A percentile compares a stretch with the other conserved stretches of the same genome.
Evolutionary conservation across 2,113 vertebrate species (phyloP).

Genomic region (Lathamus discolor): DNA sequence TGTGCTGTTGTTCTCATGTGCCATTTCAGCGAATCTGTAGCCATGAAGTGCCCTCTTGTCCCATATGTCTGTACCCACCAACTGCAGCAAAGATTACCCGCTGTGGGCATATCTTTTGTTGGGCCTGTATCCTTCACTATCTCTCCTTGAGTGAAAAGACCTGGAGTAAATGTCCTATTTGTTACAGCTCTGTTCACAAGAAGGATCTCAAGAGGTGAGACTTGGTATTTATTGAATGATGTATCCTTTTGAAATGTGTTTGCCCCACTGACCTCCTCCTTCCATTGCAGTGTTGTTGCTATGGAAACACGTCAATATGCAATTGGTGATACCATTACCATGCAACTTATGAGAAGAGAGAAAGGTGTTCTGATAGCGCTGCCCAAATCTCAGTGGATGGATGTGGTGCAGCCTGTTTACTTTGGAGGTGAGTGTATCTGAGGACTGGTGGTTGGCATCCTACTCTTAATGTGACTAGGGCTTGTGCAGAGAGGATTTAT

Average conservation of each 20-base stretch:
- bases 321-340: slow-evolving; percentile 90
- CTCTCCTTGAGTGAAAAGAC: slow-evolving; percentile 92
- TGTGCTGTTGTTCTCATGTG: neutral
- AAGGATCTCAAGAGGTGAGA: slow-evolving; percentile 94
- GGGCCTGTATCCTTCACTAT: slow-evolving; percentile 97
- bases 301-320: slow-evolving; percentile 92
- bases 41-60: slow-evolving; percentile 98
- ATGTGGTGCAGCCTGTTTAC: slow-evolving; percentile 90
- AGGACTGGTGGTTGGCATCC: neutral
- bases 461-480: neutral
- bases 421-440: slow-evolving; percentile 81
- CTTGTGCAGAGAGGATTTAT: neutral
- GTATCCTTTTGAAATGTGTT: neutral
- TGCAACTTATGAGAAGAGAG: slow-evolving; percentile 95
- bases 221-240: neutral
- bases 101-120: slow-evolving; percentile 98
- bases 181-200: slow-evolving; percentile 90
- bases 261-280: neutral
- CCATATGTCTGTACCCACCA: slow-evolving; percentile 96
- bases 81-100: slow-evolving; percentile 95
- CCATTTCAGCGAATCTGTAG: slow-evolving; percentile 89
- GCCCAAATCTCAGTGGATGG: slow-evolving; percentile 93
- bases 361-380: slow-evolving; percentile 92
- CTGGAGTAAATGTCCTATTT: slow-evolving; percentile 98
- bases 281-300: slow-evolving; percentile 86